A percentile compares a stretch with the other conserved stretches of the same genome.
These are phyloP conservation scores for Cataglyphis cursor DNA, from an alignment of 2,888 invertebrate genomes.

Conservation along the genomic window DNA sequence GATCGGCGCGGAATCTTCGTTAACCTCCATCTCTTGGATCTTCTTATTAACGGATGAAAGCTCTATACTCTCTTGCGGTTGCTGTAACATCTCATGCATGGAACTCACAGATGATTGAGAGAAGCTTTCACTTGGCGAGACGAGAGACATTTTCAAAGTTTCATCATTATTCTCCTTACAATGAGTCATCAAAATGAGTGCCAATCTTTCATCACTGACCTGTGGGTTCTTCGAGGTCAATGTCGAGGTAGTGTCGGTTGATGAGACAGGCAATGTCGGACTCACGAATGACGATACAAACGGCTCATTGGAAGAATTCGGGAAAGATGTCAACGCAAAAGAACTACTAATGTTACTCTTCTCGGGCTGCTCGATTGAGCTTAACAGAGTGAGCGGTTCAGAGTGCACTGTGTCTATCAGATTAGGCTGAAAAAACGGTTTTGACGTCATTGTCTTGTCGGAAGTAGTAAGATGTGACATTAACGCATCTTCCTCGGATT, in stretches of 20 bases:
- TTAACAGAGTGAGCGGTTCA: constrained; percentile 60
- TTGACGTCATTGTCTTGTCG: constrained; percentile 75
- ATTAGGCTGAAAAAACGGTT: constrained; percentile 67
- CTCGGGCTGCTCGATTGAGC: constrained; percentile 47
- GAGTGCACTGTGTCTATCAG: constrained; percentile 74
- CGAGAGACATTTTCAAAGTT: constrained; percentile 29
- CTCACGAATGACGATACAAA: constrained; percentile 73
- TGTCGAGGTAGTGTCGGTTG: background rate
- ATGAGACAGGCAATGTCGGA: constrained; percentile 55
- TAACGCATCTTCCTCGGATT: constrained; percentile 56
- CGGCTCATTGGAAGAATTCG: constrained; percentile 74
- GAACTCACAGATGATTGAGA: constrained; percentile 75
- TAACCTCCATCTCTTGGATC: constrained; percentile 29
- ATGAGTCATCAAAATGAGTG: no score
- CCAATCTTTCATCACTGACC: constrained; percentile 61
- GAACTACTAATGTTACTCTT: background rate
- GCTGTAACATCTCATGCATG: constrained; percentile 77
- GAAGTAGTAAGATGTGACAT: constrained; percentile 61
- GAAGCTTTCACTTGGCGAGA: constrained; percentile 21
- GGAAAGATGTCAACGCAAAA: constrained; percentile 40
- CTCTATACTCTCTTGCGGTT: constrained; percentile 65
- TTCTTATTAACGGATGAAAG: constrained; percentile 55
- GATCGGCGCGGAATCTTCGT: background rate
- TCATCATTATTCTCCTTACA: constrained; percentile 40
- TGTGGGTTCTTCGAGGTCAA: constrained; percentile 74